These are phyloP conservation scores for Nephrotoma appendiculata DNA, from an alignment of 2,888 invertebrate genomes.

Conservation along the genomic window DNA sequence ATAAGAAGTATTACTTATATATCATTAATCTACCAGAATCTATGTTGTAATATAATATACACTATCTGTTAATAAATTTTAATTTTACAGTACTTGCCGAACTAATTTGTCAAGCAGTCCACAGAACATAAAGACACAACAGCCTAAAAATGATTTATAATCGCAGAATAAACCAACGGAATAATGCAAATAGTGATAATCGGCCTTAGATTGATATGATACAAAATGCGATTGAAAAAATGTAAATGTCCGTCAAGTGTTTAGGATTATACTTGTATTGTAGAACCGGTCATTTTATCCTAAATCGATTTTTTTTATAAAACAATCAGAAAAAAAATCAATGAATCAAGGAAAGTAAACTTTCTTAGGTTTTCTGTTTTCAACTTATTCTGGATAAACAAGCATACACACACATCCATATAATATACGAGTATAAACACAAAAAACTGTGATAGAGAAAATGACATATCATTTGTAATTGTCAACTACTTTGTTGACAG, in stretches of 20 bases:
- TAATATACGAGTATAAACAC: not conserved
- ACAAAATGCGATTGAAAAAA: not conserved
- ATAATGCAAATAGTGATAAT: too few relatives aligned
- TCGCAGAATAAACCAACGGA: too few relatives aligned
- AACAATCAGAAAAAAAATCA: not conserved
- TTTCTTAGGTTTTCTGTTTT: not conserved
- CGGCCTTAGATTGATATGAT: too few relatives aligned
- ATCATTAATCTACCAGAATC: too few relatives aligned
- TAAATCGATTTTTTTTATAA: not conserved
- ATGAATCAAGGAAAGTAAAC: not conserved
- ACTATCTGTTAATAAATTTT: too few relatives aligned
- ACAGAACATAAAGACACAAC: too few relatives aligned
- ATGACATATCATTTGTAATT: conserved; percentile 13
- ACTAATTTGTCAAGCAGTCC: too few relatives aligned
- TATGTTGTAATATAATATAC: too few relatives aligned
- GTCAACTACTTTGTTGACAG: conserved; percentile 9
- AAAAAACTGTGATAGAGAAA: conserved; percentile 11
- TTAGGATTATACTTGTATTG: not conserved
- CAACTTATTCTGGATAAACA: not conserved
- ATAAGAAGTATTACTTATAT: too few relatives aligned
- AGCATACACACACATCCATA: not conserved
- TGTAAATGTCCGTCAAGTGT: not conserved
- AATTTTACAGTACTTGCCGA: too few relatives aligned
- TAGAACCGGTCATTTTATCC: not conserved
- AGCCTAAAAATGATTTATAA: too few relatives aligned